Percentiles rank a stretch among this genome's conserved stretches.
These are phyloP conservation scores for Leuctra nigra DNA, from an alignment of 2,888 invertebrate species.

Conservation along the genomic window DNA sequence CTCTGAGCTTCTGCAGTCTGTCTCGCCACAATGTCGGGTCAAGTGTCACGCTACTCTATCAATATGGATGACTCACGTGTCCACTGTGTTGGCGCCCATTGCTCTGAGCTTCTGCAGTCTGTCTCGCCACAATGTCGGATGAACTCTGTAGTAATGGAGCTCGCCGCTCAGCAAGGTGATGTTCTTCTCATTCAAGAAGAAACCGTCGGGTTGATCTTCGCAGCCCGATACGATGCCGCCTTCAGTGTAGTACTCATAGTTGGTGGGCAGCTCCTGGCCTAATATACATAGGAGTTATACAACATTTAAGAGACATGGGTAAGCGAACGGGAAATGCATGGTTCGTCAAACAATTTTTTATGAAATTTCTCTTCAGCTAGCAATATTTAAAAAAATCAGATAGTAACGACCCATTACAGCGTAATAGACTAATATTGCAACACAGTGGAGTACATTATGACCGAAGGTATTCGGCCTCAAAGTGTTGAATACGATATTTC, in stretches of 20 bases:
- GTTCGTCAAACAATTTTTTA: background rate
- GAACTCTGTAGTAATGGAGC: conserved; percentile 47
- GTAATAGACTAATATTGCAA: no score
- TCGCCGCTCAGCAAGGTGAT: conserved; percentile 46
- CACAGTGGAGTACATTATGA: no score
- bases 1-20: no score
- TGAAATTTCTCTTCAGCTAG: no score
- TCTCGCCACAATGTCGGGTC: no score
- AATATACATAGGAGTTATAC: background rate
- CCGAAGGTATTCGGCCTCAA: no score
- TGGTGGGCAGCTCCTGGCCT: conserved; percentile 33
- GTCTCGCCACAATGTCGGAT: conserved; percentile 45
- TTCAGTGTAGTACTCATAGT: conserved; percentile 42
- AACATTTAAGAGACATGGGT: background rate
- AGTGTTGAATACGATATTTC: no score
- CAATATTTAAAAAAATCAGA: no score
- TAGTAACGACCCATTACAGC: no score
- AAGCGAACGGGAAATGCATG: no score
- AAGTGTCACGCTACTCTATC: no score
- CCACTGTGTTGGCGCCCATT: conserved; percentile 45
- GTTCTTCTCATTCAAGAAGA: conserved; percentile 40
- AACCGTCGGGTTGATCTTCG: conserved; percentile 35
- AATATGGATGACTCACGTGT: conserved; percentile 38
- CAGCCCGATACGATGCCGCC: conserved; percentile 37
- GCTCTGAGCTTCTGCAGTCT: conserved; percentile 44